These are phyloP conservation scores for Scalopus aquaticus DNA, from an alignment of 2,113 vertebrate species.

Conservation along the genomic window DNA sequence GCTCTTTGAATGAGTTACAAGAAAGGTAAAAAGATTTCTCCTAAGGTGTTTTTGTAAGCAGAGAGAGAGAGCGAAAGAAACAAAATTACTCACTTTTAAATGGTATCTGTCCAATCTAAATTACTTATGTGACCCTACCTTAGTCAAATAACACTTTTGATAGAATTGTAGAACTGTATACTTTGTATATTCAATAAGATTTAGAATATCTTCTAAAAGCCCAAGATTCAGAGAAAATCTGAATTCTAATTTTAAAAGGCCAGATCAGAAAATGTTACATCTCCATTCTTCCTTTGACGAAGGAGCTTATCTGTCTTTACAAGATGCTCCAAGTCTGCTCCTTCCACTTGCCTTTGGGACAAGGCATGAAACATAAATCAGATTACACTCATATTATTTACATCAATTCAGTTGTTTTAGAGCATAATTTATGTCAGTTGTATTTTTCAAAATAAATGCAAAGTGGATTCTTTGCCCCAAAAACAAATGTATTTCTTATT, in stretches of 20 bases:
- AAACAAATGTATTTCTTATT: not conserved
- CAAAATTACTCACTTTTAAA: not conserved
- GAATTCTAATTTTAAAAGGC: not conserved
- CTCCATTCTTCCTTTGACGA: no score
- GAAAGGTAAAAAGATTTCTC: not conserved
- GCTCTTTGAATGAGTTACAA: not conserved
- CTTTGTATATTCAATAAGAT: not conserved
- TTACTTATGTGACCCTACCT: not conserved
- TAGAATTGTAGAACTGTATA: no score
- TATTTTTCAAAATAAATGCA: not conserved
- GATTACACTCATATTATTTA: not conserved
- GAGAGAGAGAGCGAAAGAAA: no score
- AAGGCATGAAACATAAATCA: not conserved
- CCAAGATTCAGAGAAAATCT: not conserved
- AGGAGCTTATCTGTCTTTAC: not conserved
- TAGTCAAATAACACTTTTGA: not conserved
- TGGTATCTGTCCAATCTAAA: not conserved
- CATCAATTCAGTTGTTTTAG: not conserved
- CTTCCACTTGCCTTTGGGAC: not conserved
- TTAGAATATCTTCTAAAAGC: not conserved
- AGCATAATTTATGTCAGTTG: not conserved
- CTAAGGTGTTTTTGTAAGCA: not conserved
- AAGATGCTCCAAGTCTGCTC: not conserved
- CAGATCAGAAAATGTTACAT: not conserved
- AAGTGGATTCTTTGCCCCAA: not conserved